A percentile compares a stretch with the other conserved stretches of the same genome.
Evolutionary conservation across 2,888 invertebrate species (phyloP).

Genomic region (Erynnis tages): DNA sequence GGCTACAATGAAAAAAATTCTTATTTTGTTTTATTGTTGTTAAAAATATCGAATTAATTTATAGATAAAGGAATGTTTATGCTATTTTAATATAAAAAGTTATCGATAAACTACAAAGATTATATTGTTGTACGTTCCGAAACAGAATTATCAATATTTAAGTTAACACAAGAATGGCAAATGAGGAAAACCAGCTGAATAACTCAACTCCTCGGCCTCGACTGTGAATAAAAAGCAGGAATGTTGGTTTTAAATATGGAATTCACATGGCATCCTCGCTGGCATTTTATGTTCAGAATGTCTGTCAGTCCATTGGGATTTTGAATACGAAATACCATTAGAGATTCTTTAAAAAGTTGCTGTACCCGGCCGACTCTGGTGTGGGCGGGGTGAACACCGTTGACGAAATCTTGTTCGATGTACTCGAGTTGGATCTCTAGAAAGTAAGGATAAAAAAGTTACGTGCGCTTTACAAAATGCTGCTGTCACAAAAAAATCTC

Average conservation of each 20-base stretch:
- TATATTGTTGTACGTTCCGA: too few relatives aligned
- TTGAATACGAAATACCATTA: slow-evolving; percentile 40
- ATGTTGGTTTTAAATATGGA: slow-evolving; percentile 24
- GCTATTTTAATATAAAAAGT: too few relatives aligned
- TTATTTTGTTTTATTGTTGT: too few relatives aligned
- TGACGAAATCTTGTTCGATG: slow-evolving; percentile 70
- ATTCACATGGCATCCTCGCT: slow-evolving; percentile 51
- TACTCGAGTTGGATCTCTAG: slow-evolving; percentile 69
- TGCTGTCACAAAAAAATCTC: too few relatives aligned
- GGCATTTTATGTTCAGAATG: slow-evolving; percentile 42
- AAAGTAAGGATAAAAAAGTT: slow-evolving; percentile 32
- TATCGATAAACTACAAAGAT: background rate
- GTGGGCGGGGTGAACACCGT: slow-evolving; percentile 72
- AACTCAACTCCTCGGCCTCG: background rate
- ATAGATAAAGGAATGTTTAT: too few relatives aligned
- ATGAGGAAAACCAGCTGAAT: slow-evolving; percentile 20
- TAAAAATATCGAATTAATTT: too few relatives aligned
- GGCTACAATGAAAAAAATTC: too few relatives aligned
- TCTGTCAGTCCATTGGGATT: slow-evolving; percentile 43
- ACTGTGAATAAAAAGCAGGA: background rate
- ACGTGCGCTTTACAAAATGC: background rate
- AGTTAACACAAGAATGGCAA: background rate
- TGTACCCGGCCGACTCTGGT: slow-evolving; percentile 74
- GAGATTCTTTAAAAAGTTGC: slow-evolving; percentile 73
- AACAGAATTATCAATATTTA: slow-evolving; percentile 4